Evolutionary conservation across 2,888 invertebrate species (phyloP), one percentile per base, ranked within the genome.

Genomic region (Macrophya annulata): DNA sequence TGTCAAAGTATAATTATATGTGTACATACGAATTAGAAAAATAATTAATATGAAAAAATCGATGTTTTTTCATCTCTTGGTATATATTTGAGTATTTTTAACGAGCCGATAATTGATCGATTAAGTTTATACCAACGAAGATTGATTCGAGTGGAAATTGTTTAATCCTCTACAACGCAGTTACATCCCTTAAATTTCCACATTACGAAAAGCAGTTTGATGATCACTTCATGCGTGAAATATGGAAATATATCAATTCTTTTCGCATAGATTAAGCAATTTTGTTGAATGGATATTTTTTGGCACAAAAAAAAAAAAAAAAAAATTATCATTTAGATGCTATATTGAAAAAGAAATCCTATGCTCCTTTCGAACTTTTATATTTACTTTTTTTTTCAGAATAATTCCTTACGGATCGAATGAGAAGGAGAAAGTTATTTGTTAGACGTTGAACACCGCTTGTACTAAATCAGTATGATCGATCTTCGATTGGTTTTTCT

Each of bases 91-190:
- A 55, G 17, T 77, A 48, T 77, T 15, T 51, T 55, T 55, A 77
- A 55, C 55, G 48, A 55, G 77, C 25, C 37, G 77, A 77, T 77
- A 77, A 77, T 77, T 77, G 25, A 77, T 77, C 77, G 37, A 77
- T n/a, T n/a, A 51, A 77, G 31, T 9, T 43, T 55, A 31, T 17
- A 55, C 55, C 55, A 51, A 48, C 51, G 15, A 77, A 55, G 77
- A 9, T 37, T 17, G 37, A 37, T 17, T 37, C n/a, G 51, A 12
- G 55, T 40, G 43, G 4, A 21, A 12, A 48, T 51, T 8, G 55
- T 77, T 77, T 40, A 51, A 31, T 77, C 77, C 37, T 5, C 17
- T 43, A 72, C n/a, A 17, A 43, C 37, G 37, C 31, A n/a, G n/a
- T n/a, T n/a, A n/a, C n/a, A n/a, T n/a, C n/a, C n/a, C n/a, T n/a